phyloP scores from a whole-genome alignment of 2,888 invertebrate species.

The Metellina segmentata region DNA sequence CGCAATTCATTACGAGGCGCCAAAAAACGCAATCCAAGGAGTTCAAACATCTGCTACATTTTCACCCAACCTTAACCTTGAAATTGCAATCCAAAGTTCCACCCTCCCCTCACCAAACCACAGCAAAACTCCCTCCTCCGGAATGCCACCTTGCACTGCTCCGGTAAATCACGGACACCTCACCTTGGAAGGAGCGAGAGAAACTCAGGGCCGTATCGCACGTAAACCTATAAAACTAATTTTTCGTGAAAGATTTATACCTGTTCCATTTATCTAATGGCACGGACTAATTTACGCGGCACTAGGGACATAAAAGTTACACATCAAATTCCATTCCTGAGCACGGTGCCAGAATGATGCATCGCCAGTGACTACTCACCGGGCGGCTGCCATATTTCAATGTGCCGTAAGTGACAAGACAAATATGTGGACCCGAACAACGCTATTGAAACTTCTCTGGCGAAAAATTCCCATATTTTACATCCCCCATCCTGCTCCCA shows the following conservation, averaged over 20 bases:
- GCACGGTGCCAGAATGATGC: constrained; percentile 34
- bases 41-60: background rate
- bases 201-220: constrained; percentile 23
- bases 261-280: constrained; percentile 70
- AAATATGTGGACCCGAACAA: constrained; percentile 64
- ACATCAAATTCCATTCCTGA: constrained; percentile 63
- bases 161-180: constrained; percentile 17
- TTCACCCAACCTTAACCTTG: background rate
- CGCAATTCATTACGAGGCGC: too few relatives aligned
- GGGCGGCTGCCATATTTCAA: constrained; percentile 45
- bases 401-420: constrained; percentile 62
- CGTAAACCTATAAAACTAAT: constrained; percentile 71
- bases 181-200: constrained; percentile 23
- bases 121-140: too few relatives aligned
- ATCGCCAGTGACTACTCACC: constrained; percentile 50
- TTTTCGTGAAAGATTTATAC: constrained; percentile 75
- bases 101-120: too few relatives aligned
- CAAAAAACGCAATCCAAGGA: too few relatives aligned
- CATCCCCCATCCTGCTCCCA: background rate
- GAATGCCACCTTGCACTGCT: background rate
- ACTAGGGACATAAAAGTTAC: constrained; percentile 60
- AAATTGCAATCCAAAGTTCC: background rate
- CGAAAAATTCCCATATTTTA: constrained; percentile 73
- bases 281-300: constrained; percentile 71
- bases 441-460: constrained; percentile 65